Conservation (phyloP, 2,888 invertebrate species). For the Rhagium mordax region DNA sequence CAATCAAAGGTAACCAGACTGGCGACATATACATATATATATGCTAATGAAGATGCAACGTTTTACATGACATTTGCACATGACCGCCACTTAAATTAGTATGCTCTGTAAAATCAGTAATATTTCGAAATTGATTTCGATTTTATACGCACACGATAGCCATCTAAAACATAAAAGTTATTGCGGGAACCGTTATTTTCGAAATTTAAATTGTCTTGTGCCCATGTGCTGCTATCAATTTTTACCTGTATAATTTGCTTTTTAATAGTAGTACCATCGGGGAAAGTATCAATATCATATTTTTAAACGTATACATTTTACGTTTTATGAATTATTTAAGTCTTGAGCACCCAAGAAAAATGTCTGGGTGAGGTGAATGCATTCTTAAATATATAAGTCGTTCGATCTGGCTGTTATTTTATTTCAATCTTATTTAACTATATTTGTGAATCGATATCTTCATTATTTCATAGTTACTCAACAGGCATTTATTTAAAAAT, state of each 20-base stretch:
- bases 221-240: conserved; percentile 37
- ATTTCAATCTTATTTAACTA: background rate
- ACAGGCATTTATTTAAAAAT: too few species aligned
- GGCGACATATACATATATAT: conserved; percentile 53
- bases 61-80: conserved; percentile 54
- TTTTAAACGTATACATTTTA: conserved; percentile 35
- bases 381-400: conserved; percentile 8
- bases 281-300: conserved; percentile 21
- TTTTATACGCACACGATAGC: conserved; percentile 49
- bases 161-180: conserved; percentile 56
- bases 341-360: conserved; percentile 9
- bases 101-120: conserved; percentile 48
- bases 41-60: conserved; percentile 55
- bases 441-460: too few species aligned
- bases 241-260: conserved; percentile 38
- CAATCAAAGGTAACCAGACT: conserved; percentile 41
- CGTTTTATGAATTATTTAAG: conserved; percentile 42
- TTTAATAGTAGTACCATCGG: conserved; percentile 13
- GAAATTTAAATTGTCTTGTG: conserved; percentile 41
- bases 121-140: conserved; percentile 51
- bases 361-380: conserved; percentile 25
- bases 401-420: background rate
- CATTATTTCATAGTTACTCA: too few species aligned
- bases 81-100: conserved; percentile 51
- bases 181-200: conserved; percentile 51